Conservation (phyloP, 2,113 vertebrate genomes). For the Tenebrosternarchus preto region DNA sequence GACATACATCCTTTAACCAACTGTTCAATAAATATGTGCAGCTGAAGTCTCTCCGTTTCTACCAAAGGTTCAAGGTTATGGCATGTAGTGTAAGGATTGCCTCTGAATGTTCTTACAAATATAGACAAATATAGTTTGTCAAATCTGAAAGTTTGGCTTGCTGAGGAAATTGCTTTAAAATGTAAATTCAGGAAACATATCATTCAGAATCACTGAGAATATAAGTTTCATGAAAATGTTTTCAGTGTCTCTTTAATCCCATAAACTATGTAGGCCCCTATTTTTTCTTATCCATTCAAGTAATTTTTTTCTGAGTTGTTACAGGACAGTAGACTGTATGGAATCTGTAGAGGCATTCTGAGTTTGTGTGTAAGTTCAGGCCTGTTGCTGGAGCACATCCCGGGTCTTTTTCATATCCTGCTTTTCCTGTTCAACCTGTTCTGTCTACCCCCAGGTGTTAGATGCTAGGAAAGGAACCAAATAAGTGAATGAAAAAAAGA, state of each 20-base stretch:
- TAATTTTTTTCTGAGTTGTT: not conserved
- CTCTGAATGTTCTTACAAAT: too few relatives aligned
- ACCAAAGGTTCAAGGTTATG: too few relatives aligned
- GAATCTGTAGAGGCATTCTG: not conserved
- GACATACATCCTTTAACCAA: too few relatives aligned
- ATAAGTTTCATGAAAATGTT: not conserved
- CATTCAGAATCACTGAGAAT: too few relatives aligned
- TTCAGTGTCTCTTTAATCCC: too few relatives aligned
- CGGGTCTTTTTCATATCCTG: conserved; percentile 42
- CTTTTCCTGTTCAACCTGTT: conserved; percentile 40
- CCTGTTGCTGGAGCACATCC: conserved; percentile 34
- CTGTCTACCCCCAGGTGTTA: not conserved
- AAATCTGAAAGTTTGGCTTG: too few relatives aligned
- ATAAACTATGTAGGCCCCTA: not conserved
- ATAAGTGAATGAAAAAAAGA: not conserved
- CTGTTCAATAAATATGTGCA: too few relatives aligned
- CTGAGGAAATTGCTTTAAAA: too few relatives aligned
- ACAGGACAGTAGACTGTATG: not conserved
- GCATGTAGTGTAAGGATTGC: too few relatives aligned
- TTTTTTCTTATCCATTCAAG: not conserved
- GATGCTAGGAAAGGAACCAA: not conserved
- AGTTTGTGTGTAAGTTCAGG: conserved; percentile 10
- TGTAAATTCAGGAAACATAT: too few relatives aligned
- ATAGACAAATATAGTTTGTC: too few relatives aligned
- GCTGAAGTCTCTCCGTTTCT: too few relatives aligned